These are phyloP conservation scores for Nephila pilipes DNA, from an alignment of 1,140 invertebrate species.

Conservation along the genomic window DNA sequence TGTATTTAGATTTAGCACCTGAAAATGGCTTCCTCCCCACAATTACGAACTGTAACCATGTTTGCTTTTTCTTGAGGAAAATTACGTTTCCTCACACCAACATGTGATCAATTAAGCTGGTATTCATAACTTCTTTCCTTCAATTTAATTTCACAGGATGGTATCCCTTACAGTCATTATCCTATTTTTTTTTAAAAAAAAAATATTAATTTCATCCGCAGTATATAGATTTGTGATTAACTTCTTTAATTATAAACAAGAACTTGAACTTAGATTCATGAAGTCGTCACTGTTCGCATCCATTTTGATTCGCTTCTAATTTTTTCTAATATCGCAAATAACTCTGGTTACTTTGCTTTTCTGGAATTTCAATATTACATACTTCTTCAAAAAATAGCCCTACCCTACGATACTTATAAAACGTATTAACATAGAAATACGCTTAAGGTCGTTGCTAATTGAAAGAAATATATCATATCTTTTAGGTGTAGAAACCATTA, in stretches of 20 bases:
- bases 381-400: slow-evolving; percentile 38
- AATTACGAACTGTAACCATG: too few species aligned
- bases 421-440: slow-evolving; percentile 73
- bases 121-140: neutral
- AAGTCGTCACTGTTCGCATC: neutral
- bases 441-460: slow-evolving; percentile 74
- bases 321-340: slow-evolving; percentile 30
- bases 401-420: slow-evolving; percentile 52
- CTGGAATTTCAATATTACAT: slow-evolving; percentile 34
- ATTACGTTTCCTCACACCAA: too few species aligned
- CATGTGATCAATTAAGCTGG: neutral
- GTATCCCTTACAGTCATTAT: slow-evolving; percentile 6
- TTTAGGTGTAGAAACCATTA: slow-evolving; percentile 76
- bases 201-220: neutral
- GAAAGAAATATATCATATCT: slow-evolving; percentile 77
- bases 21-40: too few species aligned
- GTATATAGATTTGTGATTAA: neutral
- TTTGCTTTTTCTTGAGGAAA: too few species aligned
- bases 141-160: neutral
- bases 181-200: neutral
- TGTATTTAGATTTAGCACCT: too few species aligned
- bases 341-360: slow-evolving; percentile 14
- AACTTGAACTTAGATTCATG: neutral
- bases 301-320: neutral
- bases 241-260: neutral